phyloP scores from a whole-genome alignment of 2,113 vertebrate genomes.

The Pteruthius melanotis region DNA sequence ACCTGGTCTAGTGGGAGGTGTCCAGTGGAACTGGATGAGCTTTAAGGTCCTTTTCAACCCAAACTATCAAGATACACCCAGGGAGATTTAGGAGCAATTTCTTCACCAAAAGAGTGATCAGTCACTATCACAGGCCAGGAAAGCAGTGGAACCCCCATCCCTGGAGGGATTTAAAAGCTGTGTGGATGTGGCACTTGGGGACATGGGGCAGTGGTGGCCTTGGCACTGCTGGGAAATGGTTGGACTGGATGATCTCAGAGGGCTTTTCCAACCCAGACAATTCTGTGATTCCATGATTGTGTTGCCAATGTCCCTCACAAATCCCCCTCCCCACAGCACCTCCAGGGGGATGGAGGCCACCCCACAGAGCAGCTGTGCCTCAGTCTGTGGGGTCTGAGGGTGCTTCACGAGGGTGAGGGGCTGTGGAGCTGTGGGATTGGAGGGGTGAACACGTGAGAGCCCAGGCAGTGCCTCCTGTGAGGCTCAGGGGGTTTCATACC shows the following conservation, averaged over 20 bases:
- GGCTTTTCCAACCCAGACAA: background rate
- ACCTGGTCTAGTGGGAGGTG: fast-evolving
- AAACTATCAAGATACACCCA: background rate
- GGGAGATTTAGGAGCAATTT: background rate
- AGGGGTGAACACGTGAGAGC: background rate
- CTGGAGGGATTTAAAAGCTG: background rate
- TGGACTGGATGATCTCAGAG: fast-evolving
- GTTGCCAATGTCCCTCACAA: background rate
- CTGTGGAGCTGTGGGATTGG: background rate
- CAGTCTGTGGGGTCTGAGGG: background rate
- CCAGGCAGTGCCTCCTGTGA: background rate
- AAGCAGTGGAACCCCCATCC: background rate
- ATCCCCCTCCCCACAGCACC: background rate
- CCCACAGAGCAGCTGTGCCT: fast-evolving
- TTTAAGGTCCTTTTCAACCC: background rate
- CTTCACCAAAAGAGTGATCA: background rate
- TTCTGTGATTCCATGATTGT: background rate
- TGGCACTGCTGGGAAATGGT: background rate
- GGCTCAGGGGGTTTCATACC: background rate
- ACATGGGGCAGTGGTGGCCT: too few species aligned
- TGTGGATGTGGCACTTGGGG: background rate
- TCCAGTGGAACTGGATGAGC: fast-evolving
- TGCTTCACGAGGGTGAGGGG: background rate
- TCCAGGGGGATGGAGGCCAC: background rate
- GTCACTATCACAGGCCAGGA: background rate